A percentile compares a stretch with the other conserved stretches of the same genome.
Conservation (phyloP, 2,888 invertebrate genomes). For the Cosmia trapezina region DNA sequence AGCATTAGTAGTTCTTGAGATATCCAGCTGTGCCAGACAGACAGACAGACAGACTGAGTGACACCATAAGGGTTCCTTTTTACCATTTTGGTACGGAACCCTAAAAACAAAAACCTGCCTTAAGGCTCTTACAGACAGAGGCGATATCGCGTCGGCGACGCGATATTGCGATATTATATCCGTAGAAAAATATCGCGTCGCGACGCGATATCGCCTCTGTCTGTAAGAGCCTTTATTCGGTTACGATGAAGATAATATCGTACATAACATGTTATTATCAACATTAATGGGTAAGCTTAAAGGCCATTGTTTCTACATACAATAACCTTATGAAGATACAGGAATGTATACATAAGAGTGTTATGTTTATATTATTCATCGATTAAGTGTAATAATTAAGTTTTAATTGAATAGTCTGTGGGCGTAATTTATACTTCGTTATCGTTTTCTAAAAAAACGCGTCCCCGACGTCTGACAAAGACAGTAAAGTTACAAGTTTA, state of each 20-base stretch:
- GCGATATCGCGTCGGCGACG: no score
- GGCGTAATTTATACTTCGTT: constrained; percentile 27
- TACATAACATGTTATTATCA: neutral
- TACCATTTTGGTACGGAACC: no score
- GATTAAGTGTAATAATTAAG: constrained; percentile 33
- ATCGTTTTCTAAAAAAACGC: constrained; percentile 40
- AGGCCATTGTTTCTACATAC: constrained; percentile 20
- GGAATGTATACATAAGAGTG: constrained; percentile 7
- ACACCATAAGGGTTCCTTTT: no score
- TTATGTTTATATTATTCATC: constrained; percentile 39
- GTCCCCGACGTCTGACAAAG: constrained; percentile 6
- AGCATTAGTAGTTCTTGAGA: no score
- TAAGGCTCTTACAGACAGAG: no score
- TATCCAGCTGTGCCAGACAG: no score
- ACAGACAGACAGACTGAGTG: no score
- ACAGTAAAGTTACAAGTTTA: constrained; percentile 56
- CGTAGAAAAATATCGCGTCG: no score
- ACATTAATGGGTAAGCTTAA: constrained; percentile 13
- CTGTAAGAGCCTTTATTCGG: no score
- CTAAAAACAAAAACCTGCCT: no score
- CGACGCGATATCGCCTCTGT: no score
- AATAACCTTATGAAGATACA: constrained; percentile 15
- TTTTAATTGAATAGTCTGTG: constrained; percentile 48
- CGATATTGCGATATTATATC: no score
- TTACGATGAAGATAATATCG: constrained; percentile 11